A percentile compares a stretch with the other conserved stretches of the same genome.
Evolutionary conservation across 2,888 invertebrate genomes (phyloP).

Genomic region (Drosophila paranaensis): DNA sequence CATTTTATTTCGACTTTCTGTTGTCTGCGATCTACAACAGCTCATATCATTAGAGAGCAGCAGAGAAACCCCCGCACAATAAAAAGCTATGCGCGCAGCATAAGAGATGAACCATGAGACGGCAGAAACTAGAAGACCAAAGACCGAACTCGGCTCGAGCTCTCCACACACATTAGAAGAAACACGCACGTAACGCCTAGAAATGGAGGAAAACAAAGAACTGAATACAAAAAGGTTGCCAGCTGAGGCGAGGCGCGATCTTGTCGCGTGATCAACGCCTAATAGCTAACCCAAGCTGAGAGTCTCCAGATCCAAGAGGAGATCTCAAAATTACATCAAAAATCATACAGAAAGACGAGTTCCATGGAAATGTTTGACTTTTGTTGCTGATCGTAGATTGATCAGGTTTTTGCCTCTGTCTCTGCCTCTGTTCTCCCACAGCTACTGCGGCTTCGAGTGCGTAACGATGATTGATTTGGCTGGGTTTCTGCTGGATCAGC

Average conservation of each 20-base stretch:
- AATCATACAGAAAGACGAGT: slow-evolving; percentile 3
- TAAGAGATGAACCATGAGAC: slow-evolving; percentile 75
- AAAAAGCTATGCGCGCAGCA: slow-evolving; percentile 58
- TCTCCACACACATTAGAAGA: slow-evolving; percentile 36
- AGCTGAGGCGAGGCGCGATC: slow-evolving; percentile 45
- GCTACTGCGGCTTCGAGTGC: slow-evolving; percentile 45
- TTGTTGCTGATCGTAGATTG: slow-evolving; percentile 26
- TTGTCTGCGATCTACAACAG: slow-evolving; percentile 32
- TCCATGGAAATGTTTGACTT: slow-evolving; percentile 34
- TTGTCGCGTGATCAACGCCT: slow-evolving; percentile 63
- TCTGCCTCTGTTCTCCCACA: slow-evolving; percentile 13
- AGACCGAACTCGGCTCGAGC: slow-evolving; percentile 7
- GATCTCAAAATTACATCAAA: slow-evolving; percentile 31
- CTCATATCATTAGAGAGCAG: slow-evolving; percentile 56
- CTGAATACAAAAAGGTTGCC: slow-evolving; percentile 14
- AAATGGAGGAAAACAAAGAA: slow-evolving; percentile 13
- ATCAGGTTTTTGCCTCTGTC: slow-evolving; percentile 16
- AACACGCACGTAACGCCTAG: slow-evolving; percentile 52
- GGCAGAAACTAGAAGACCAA: slow-evolving; percentile 53
- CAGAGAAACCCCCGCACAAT: slow-evolving; percentile 38
- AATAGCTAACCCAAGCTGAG: slow-evolving; percentile 53
- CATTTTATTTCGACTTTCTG: slow-evolving; percentile 59
- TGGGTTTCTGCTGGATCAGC: slow-evolving; percentile 37
- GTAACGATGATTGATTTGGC: slow-evolving; percentile 75
- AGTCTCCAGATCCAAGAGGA: slow-evolving; percentile 38